Evolutionary conservation across 2,113 vertebrate species (phyloP).

Genomic region (Strigops habroptila): DNA sequence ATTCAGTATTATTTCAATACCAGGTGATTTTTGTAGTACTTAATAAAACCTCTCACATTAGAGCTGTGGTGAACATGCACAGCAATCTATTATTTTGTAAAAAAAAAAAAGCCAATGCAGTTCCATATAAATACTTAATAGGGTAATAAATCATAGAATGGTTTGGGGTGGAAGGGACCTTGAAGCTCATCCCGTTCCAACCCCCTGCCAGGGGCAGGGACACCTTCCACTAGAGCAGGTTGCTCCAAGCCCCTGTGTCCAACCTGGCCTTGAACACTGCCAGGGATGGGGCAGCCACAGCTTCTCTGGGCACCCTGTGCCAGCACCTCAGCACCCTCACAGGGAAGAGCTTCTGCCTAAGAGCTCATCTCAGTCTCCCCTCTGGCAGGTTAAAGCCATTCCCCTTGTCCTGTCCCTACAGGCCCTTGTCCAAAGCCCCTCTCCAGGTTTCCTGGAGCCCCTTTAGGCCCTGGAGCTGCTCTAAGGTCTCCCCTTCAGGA

Average conservation of each 20-base stretch:
- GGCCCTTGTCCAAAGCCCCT: too few relatives aligned
- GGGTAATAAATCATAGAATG: not conserved
- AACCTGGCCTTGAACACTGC: not conserved
- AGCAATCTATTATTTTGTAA: not conserved
- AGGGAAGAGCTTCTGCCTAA: not conserved
- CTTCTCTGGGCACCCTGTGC: not conserved
- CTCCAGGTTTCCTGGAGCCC: not conserved
- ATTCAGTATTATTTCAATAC: not conserved
- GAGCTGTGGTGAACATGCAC: not conserved
- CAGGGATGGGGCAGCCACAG: not conserved
- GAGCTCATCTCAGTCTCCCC: not conserved
- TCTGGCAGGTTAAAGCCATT: not conserved
- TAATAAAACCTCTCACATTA: not conserved
- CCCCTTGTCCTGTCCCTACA: not conserved
- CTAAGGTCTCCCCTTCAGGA: not conserved
- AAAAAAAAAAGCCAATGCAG: not conserved
- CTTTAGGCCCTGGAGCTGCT: not conserved
- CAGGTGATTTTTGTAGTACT: not conserved
- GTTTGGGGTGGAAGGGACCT: not conserved
- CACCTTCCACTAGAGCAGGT: not conserved
- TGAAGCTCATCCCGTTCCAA: not conserved
- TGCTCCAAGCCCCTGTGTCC: not conserved
- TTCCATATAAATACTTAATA: not conserved
- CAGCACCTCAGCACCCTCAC: not conserved
- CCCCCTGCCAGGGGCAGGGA: not conserved